A percentile compares a stretch with the other conserved stretches of the same genome.
These are phyloP conservation scores for Hetaerina americana DNA, from an alignment of 1,140 invertebrate genomes.

Conservation along the genomic window DNA sequence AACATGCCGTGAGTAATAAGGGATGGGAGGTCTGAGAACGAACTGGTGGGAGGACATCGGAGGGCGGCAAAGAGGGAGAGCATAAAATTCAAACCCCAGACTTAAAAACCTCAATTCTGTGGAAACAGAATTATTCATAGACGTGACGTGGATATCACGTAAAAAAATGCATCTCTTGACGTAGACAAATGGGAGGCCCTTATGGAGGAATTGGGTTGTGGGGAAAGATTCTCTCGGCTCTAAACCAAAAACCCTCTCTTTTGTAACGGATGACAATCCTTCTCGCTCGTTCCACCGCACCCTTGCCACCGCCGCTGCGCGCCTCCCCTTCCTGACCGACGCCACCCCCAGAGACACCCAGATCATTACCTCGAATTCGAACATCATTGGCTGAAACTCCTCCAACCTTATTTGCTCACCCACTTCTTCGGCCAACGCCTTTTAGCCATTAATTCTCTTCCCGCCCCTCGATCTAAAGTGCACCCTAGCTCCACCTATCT, in stretches of 20 bases:
- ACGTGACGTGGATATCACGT: neutral
- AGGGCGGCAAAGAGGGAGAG: neutral
- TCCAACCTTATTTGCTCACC: too few species aligned
- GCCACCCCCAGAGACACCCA: neutral
- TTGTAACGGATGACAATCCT: neutral
- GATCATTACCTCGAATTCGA: neutral
- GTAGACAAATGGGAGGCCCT: neutral
- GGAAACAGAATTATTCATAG: neutral
- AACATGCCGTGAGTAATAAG: too few species aligned
- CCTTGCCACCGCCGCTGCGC: neutral
- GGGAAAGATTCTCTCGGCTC: neutral
- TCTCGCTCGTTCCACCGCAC: neutral
- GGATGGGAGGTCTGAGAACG: too few species aligned
- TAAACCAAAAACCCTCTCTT: neutral
- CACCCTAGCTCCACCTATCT: too few species aligned
- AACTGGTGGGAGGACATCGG: too few species aligned
- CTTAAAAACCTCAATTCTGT: neutral
- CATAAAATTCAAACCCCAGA: neutral
- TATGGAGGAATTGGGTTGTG: neutral
- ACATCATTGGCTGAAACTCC: neutral
- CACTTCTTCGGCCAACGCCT: too few species aligned
- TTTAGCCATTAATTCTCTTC: too few species aligned
- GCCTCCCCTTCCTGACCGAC: neutral
- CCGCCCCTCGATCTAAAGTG: too few species aligned
- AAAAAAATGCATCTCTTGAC: neutral